phyloP scores from a whole-genome alignment of 2,888 invertebrate genomes.

The Brachyopa scutellaris region DNA sequence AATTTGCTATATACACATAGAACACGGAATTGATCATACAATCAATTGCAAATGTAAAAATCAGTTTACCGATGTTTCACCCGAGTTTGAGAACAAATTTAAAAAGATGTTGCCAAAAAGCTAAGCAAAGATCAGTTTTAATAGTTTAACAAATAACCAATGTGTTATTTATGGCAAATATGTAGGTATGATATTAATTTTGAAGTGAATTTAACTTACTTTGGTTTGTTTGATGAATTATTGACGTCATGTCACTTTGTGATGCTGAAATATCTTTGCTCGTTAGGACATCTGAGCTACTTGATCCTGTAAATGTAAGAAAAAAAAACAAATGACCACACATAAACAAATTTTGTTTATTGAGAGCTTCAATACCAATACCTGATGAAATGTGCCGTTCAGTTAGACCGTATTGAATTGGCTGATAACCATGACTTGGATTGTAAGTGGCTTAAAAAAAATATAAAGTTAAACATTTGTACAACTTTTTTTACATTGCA shows the following conservation, averaged over 20 bases:
- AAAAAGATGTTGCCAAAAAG: too few relatives aligned
- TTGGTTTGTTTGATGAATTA: conserved; percentile 82
- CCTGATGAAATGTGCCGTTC: conserved; percentile 81
- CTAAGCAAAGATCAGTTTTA: too few relatives aligned
- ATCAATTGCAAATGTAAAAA: too few relatives aligned
- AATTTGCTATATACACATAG: too few relatives aligned
- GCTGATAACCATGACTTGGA: conserved; percentile 82
- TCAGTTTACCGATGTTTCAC: too few relatives aligned
- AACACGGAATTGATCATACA: too few relatives aligned
- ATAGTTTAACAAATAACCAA: background rate
- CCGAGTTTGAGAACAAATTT: too few relatives aligned
- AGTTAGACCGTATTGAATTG: conserved; percentile 81
- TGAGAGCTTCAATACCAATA: conserved; percentile 57
- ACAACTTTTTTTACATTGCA: too few relatives aligned
- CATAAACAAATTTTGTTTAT: background rate
- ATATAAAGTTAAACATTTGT: background rate
- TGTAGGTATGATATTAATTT: too few relatives aligned
- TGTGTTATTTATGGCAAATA: background rate
- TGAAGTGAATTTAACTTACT: conserved; percentile 72
- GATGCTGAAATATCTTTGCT: conserved; percentile 82
- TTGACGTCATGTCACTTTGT: conserved; percentile 82
- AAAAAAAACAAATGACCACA: conserved; percentile 20
- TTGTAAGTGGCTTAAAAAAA: conserved; percentile 80
- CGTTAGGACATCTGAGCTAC: conserved; percentile 82
- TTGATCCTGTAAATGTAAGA: conserved; percentile 77